Conservation (phyloP, 2,113 vertebrate genomes). For the Galeopterus variegatus region DNA sequence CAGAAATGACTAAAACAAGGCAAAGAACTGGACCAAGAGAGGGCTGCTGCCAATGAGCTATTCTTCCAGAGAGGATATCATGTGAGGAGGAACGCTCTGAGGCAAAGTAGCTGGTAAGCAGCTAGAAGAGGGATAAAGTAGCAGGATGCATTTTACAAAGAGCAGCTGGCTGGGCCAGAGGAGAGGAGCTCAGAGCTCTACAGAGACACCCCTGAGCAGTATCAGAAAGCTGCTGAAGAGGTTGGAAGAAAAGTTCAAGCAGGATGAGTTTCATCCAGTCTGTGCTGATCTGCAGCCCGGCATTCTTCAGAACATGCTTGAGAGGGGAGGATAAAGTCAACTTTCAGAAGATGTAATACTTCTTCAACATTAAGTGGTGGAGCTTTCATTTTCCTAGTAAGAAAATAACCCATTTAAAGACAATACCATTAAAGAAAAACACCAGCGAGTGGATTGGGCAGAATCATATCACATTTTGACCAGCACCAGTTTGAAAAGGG, state of each 20-base stretch:
- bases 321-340: conserved; percentile 84
- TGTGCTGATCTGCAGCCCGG: conserved; percentile 94
- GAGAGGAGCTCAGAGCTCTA: conserved; percentile 94
- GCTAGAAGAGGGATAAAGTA: conserved; percentile 94
- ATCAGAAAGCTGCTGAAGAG: conserved; percentile 92
- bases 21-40: background rate
- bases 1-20: conserved; percentile 76
- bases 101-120: conserved; percentile 88
- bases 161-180: conserved; percentile 94
- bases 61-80: background rate
- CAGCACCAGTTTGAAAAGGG: conserved; percentile 64
- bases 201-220: conserved; percentile 93
- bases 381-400: conserved; percentile 77
- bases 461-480: conserved; percentile 56
- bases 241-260: conserved; percentile 91
- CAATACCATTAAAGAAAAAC: conserved; percentile 79
- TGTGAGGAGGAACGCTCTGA: background rate
- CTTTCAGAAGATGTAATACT: conserved; percentile 72
- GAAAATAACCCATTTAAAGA: conserved; percentile 75
- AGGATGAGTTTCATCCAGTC: conserved; percentile 91
- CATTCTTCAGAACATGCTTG: conserved; percentile 90
- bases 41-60: background rate
- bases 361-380: conserved; percentile 84
- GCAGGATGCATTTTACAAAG: conserved; percentile 95
- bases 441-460: conserved; percentile 72